Percentiles rank a stretch among this genome's conserved stretches.
Evolutionary conservation across 1,140 invertebrate species (phyloP).

Genomic region (Neoseiulus cucumeris): DNA sequence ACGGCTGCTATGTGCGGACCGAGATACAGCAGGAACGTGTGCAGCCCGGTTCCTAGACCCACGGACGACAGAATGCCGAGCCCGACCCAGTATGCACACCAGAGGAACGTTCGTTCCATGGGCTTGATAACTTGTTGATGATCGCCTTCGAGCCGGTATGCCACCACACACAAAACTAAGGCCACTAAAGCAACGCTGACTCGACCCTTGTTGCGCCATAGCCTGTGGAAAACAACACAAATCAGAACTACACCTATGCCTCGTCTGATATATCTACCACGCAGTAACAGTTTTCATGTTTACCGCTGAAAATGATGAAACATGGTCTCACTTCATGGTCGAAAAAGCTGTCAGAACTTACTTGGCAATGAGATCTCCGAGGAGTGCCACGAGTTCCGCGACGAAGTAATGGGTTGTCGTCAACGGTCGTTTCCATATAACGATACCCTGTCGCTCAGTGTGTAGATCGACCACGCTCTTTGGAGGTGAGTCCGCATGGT

Average conservation of each 20-base stretch:
- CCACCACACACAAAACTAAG: slow-evolving; percentile 28
- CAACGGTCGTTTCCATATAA: slow-evolving; percentile 66
- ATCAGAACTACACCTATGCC: no score
- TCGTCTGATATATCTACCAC: no score
- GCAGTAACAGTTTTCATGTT: no score
- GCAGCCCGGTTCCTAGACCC: slow-evolving; percentile 87
- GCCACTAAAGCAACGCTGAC: slow-evolving; percentile 25
- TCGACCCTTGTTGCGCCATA: slow-evolving; percentile 26
- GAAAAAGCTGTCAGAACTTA: no score
- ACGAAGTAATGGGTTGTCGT: slow-evolving; percentile 61
- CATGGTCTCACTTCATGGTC: no score
- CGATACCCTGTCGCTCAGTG: slow-evolving; percentile 38
- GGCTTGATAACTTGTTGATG: slow-evolving; percentile 34
- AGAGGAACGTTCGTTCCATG: slow-evolving; percentile 34
- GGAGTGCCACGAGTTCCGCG: slow-evolving; percentile 44
- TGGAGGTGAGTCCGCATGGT: no score
- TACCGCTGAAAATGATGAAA: no score
- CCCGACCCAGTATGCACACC: slow-evolving; percentile 82
- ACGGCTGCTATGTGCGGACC: slow-evolving; percentile 49
- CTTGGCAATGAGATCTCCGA: slow-evolving; percentile 35
- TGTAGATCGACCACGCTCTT: slow-evolving; percentile 6
- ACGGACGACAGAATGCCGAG: slow-evolving; percentile 89
- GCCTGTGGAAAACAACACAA: slow-evolving; percentile 24
- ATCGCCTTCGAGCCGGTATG: slow-evolving; percentile 34
- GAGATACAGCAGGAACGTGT: slow-evolving; percentile 92